These are phyloP conservation scores for Pardalotus punctatus DNA, from an alignment of 2,113 vertebrate species.

Conservation along the genomic window DNA sequence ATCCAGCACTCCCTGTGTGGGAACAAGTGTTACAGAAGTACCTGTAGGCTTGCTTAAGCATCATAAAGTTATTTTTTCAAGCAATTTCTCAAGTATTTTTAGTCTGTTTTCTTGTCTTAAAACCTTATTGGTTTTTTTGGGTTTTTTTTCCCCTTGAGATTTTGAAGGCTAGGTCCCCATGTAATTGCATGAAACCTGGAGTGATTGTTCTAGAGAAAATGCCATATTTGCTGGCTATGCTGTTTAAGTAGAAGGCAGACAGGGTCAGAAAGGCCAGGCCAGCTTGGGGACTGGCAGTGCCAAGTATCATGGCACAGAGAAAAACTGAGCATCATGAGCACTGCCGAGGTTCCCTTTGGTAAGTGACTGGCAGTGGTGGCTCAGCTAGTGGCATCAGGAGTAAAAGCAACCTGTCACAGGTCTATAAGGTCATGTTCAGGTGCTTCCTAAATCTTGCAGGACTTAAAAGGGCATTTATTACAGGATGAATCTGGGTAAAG, in stretches of 20 bases:
- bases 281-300: neutral
- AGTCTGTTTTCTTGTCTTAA: neutral
- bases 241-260: neutral
- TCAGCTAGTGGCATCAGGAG: neutral
- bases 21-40: neutral
- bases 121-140: neutral
- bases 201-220: neutral
- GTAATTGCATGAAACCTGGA: neutral
- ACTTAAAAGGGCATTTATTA: neutral
- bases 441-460: neutral
- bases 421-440: neutral
- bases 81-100: neutral
- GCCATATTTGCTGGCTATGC: neutral
- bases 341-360: neutral
- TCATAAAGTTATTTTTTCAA: neutral
- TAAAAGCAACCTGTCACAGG: neutral
- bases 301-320: neutral
- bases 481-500: neutral
- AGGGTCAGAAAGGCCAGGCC: neutral
- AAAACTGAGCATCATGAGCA: neutral
- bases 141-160: neutral
- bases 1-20: rapidly evolving
- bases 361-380: neutral
- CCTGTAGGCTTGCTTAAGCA: neutral
- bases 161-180: neutral